These are phyloP conservation scores for Cyclargus thomasi DNA, from an alignment of 1,140 invertebrate genomes.

Conservation along the genomic window DNA sequence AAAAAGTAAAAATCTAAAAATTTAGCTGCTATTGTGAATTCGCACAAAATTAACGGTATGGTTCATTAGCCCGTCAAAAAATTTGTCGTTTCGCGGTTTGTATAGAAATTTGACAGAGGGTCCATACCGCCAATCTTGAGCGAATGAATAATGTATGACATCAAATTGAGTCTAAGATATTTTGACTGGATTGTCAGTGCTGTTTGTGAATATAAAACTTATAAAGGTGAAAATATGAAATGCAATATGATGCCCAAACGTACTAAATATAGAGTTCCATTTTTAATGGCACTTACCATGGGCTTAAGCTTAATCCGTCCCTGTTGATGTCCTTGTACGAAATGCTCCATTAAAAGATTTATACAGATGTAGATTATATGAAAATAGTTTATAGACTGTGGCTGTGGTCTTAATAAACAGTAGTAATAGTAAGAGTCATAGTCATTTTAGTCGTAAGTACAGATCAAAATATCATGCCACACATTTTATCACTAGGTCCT, in stretches of 20 bases:
- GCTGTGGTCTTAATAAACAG: slow-evolving; percentile 57
- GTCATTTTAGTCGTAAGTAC: slow-evolving; percentile 34
- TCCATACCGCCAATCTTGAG: too few species aligned
- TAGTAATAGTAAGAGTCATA: slow-evolving; percentile 56
- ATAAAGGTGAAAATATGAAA: not conserved
- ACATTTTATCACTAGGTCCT: not conserved
- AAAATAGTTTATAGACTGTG: slow-evolving; percentile 44
- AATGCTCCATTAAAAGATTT: slow-evolving; percentile 7
- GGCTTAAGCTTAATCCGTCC: slow-evolving; percentile 9
- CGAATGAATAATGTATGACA: too few species aligned
- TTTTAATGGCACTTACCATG: not conserved
- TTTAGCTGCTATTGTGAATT: too few species aligned
- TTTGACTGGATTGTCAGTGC: too few species aligned
- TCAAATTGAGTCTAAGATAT: too few species aligned
- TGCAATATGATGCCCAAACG: too few species aligned
- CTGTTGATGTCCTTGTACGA: slow-evolving; percentile 8
- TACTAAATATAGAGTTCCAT: too few species aligned
- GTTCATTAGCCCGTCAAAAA: too few species aligned
- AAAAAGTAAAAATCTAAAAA: too few species aligned
- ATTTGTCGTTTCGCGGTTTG: too few species aligned
- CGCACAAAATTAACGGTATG: too few species aligned
- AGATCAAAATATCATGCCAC: not conserved
- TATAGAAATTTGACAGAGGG: too few species aligned
- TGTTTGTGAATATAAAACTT: not conserved
- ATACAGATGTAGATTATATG: slow-evolving; percentile 9